Evolutionary conservation across 2,113 vertebrate species (phyloP), one percentile per base, ranked within the genome.

Genomic region (Calidris pugnax): DNA sequence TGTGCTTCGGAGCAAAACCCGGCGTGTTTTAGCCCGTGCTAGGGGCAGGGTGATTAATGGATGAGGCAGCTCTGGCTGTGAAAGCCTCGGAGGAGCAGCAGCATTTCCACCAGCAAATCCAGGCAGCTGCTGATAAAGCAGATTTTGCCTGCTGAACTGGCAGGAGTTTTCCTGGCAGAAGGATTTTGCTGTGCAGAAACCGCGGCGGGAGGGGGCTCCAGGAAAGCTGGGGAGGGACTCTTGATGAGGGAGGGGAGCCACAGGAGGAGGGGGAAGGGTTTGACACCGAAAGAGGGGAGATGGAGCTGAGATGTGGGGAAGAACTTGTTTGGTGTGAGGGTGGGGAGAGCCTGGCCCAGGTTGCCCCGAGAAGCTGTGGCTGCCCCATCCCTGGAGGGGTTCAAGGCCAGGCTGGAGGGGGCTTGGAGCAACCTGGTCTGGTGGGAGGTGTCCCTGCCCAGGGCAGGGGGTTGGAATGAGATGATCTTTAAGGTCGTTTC

Each of bases 171-270:
- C 51, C 90, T 35, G 81, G 78, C 74, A 62, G 15, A 10, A n/a
- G 41, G 55, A 13, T 50, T 41, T 39, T 39, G 37, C 37, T 39
- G 8, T 39, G 37, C 1, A 9, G 23, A 37, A 57, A 11, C 43
- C 1, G 0, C 9, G 2, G 37, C 2, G 1, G 48, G 50, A 74
- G 2, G n/a, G 45, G 67, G 26, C 55, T 32, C 55, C 32, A 56
- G 32, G 55, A 56, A 12, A 56, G 19, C 19, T 56, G 55, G 55
- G 55, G 55, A 33, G 55, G 55, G 55, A 33, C 55, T 56, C 32
- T 8, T 20, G 55, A 21, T 33, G 11, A 56, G 55, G 55, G 55
- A 56, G 32, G 30, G 55, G 17, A 55, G 53, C 28, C 28, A 11
- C 19, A 17, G 53, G 53, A 55, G 9, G 17, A 55, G 53, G 28